Conservation (phyloP, 2,113 vertebrate species). For the Planiliza haematocheilus region DNA sequence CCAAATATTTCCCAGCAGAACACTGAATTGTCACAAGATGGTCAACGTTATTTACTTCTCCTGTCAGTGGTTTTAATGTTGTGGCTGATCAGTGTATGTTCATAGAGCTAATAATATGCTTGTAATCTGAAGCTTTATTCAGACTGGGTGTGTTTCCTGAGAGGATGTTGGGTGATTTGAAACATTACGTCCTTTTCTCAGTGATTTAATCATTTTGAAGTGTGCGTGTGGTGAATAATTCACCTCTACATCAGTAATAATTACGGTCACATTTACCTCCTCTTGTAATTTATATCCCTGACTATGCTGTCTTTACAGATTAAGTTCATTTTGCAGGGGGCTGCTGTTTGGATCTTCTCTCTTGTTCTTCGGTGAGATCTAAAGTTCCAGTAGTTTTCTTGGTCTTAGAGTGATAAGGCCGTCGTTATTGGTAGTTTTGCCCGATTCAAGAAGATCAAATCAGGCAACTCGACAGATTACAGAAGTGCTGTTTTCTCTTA, state of each 20-base stretch:
- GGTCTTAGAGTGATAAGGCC: background rate
- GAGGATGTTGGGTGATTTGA: background rate
- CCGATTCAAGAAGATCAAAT: constrained; percentile 13
- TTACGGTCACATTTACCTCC: background rate
- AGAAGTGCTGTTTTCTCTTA: constrained; percentile 4
- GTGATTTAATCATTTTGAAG: constrained; percentile 2
- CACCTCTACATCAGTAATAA: background rate
- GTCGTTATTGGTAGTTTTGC: background rate
- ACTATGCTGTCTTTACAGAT: background rate
- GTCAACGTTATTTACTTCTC: no score
- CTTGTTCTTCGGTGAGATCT: background rate
- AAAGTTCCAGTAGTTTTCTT: constrained; percentile 1
- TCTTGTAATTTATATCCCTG: background rate
- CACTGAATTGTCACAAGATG: no score
- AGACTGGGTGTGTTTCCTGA: background rate
- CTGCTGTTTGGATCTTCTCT: background rate
- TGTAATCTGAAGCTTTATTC: background rate
- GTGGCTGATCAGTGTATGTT: no score
- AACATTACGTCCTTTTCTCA: background rate
- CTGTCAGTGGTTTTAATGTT: no score
- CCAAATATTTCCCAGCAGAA: no score
- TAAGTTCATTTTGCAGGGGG: background rate
- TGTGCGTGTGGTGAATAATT: background rate
- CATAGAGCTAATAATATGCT: no score
- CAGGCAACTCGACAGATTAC: background rate